Percentiles rank a stretch among this genome's conserved stretches.
Conservation (phyloP, 53 echinoderm and acorn worm species). For the Patiria pectinifera region DNA sequence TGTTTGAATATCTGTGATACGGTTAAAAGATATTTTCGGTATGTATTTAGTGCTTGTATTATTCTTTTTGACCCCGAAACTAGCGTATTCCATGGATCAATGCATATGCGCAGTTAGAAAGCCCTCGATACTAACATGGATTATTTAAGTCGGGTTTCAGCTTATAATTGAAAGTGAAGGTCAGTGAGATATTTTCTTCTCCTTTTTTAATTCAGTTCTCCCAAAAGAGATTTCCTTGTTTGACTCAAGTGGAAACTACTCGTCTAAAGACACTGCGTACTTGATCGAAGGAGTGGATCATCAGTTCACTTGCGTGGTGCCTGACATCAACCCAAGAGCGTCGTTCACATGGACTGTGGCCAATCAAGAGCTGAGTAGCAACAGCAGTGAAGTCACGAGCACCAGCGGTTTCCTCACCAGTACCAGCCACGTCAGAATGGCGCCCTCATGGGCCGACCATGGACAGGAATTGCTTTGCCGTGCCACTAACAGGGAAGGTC, state of each 20-base stretch:
- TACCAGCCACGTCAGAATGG: neutral
- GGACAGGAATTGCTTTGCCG: neutral
- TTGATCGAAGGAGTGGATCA: neutral
- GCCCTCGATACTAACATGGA: no score
- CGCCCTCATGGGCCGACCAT: neutral
- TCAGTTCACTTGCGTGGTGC: neutral
- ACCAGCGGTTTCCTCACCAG: neutral
- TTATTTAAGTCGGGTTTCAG: no score
- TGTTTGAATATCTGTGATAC: no score
- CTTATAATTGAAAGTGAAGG: no score
- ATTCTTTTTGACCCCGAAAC: no score
- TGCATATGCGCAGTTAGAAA: no score
- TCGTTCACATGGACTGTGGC: neutral
- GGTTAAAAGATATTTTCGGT: no score
- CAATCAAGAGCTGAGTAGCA: neutral
- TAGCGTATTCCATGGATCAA: no score
- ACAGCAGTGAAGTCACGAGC: neutral
- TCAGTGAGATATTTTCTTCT: no score
- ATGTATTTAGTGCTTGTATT: no score
- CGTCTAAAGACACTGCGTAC: neutral
- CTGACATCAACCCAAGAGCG: neutral
- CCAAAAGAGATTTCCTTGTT: no score
- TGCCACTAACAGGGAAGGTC: neutral
- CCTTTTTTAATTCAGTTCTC: no score
- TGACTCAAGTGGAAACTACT: neutral